Base-by-base conservation (phyloP, 2,888 invertebrate species). In the Noctua janthina region DNA sequence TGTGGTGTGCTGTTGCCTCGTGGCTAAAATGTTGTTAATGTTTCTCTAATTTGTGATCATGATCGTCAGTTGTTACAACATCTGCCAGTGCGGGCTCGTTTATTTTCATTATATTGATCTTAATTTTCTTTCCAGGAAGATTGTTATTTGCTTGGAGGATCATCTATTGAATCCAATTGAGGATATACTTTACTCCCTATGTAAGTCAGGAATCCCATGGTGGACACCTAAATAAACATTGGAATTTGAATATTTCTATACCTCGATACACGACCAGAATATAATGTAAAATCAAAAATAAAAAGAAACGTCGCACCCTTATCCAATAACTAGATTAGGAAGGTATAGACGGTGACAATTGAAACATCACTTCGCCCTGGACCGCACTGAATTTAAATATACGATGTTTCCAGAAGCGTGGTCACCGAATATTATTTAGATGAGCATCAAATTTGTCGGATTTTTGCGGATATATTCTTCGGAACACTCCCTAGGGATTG, bases 321-420 rank as follows among this genome's bases (percentile, higher is more conserved):
- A 91, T 93, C 93, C 93, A 91, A 92, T 95, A 96, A 96, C 93
- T 91, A 93, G 96, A 96, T 96, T 96, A 96, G 91, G 93, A 92
- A 92, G 93, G 94, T 89, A 91, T 90, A 91, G 88, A 83, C 84
- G 86, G 92, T 93, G 94, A 94, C 95, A 95, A 96, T 96, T 96
- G 96, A 96, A 96, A 96, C 94, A 93, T 93, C 94, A 88, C 90
- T 87, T 90, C 86, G 91, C 89, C 90, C 90, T 91, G 94, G 94
- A 94, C 93, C 93, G 93, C 90, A 91, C 92, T 91, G 94, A 96
- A 96, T 96, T 96, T 96, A 96, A 96, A 97, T 96, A 95, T 93
- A 94, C 92, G 92, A 92, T 90, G 92, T 92, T 94, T 94, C 92
- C 92, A 90, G 92, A 88, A 92, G 93, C 93, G 87, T 95, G 96